These are phyloP conservation scores for Helogale parvula DNA, from an alignment of 2,113 vertebrate species.

Conservation along the genomic window DNA sequence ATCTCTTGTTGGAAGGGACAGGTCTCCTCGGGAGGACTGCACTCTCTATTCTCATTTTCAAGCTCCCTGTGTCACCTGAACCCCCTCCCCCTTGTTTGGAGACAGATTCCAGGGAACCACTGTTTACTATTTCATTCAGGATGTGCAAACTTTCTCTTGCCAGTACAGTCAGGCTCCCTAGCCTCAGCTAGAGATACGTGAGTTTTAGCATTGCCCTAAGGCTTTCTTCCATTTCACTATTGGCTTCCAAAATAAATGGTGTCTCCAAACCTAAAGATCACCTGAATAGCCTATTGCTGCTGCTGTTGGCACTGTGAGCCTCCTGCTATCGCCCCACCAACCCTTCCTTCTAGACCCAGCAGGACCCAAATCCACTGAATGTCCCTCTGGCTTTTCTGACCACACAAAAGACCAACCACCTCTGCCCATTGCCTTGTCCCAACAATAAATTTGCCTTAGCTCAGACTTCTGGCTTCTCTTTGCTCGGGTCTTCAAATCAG, in stretches of 20 bases:
- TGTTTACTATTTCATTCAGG: background rate
- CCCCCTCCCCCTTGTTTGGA: background rate
- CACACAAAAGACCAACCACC: background rate
- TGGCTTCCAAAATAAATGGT: conserved; percentile 6
- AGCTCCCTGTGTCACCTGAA: background rate
- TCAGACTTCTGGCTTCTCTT: background rate
- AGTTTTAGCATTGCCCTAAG: background rate
- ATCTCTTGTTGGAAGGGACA: background rate
- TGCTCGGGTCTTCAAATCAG: background rate
- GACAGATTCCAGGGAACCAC: background rate
- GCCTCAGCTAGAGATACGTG: background rate
- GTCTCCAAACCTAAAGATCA: background rate
- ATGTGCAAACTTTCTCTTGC: background rate
- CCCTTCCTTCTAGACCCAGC: background rate
- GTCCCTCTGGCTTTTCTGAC: background rate
- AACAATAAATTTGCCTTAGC: background rate
- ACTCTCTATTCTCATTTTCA: background rate
- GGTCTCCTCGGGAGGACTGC: background rate
- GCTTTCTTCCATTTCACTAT: background rate
- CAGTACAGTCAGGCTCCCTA: background rate
- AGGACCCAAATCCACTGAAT: background rate
- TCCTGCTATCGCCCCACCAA: no score
- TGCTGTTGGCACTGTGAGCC: background rate
- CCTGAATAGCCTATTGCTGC: background rate
- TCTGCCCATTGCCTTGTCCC: background rate